A percentile compares a stretch with the other conserved stretches of the same genome.
These are phyloP conservation scores for Cryptomyrus ogoouensis DNA, from an alignment of 2,113 vertebrate genomes.

Conservation along the genomic window DNA sequence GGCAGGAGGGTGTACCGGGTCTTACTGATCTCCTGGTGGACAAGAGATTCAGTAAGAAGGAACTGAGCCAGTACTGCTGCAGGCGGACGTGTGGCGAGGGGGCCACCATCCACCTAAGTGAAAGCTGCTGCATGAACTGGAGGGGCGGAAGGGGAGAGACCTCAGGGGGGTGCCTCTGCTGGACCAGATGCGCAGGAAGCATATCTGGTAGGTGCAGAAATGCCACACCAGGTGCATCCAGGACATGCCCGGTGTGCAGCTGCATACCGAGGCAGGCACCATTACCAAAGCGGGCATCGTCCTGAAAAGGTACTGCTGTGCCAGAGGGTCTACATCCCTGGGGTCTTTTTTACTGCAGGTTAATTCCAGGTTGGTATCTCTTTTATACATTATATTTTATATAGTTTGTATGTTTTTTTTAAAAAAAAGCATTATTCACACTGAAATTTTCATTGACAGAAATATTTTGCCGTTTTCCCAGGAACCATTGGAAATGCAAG, in stretches of 20 bases:
- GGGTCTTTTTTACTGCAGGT: constrained; percentile 14
- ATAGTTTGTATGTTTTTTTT: background rate
- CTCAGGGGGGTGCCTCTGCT: background rate
- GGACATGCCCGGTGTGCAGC: constrained; percentile 17
- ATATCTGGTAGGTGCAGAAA: constrained; percentile 29
- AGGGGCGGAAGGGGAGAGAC: constrained; percentile 1
- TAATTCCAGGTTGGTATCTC: constrained; percentile 19
- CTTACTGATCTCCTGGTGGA: too few species aligned
- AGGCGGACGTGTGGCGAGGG: background rate
- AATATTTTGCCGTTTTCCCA: too few species aligned
- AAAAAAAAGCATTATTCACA: too few species aligned
- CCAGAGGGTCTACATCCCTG: background rate
- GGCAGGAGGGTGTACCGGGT: too few species aligned
- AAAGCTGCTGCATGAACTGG: background rate
- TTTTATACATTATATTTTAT: background rate
- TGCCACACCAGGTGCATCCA: constrained; percentile 27
- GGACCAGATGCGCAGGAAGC: constrained; percentile 20
- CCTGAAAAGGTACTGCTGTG: constrained; percentile 11
- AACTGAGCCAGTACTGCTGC: too few species aligned
- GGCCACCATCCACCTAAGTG: background rate
- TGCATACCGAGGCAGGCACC: constrained; percentile 20
- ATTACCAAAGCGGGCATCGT: constrained; percentile 9
- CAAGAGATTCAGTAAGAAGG: too few species aligned
- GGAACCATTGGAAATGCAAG: too few species aligned
- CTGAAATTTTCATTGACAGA: too few species aligned